Evolutionary conservation across 2,888 invertebrate genomes (phyloP), one percentile per base, ranked within the genome.

Genomic region (Agriopis marginaria): DNA sequence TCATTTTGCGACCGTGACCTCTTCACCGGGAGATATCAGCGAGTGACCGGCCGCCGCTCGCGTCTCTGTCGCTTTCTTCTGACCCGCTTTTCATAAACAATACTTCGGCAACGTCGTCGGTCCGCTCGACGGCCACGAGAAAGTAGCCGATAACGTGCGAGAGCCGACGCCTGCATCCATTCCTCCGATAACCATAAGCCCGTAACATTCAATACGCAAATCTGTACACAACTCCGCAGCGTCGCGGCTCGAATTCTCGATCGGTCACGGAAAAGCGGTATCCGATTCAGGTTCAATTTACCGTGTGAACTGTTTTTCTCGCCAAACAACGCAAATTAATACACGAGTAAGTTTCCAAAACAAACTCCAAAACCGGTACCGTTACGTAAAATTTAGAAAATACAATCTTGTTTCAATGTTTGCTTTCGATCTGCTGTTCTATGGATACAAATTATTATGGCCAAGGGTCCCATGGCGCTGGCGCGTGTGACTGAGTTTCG

Each of bases 71-170:
- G 91, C 93, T 94, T 93, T 94, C 93, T 91, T 92, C 86, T 94
- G 93, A 93, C 93, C 93, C 90, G 89, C 92, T 94, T 93, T 93
- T 92, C 90, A 87, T 88, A 91, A 92, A 93, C 93, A 93, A 93
- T 93, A 93, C 93, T 90, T 86, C 86, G 88, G 84, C 88, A 87
- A 79, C 84, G 84, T 79, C 82, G 82, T 79, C 82, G 83, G 85
- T 77, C 86, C 86, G 88, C 83, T 83, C 78, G 80, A 69, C 51
- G 45, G 82, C 79, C 84, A 79, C 91, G 92, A 89, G 93, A 94
- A 93, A 94, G 93, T 92, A 86, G 86, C 85, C 89, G 87, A 89
- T 88, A 89, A 87, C 85, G 85, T 85, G 82, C 86, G 82, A 85
- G 81, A 83, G 79, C 69, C 83, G 77, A 81, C 67, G 80, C 81